These are phyloP conservation scores for Falco cherrug DNA, from an alignment of 2,797 vertebrate genomes.

Conservation along the genomic window DNA sequence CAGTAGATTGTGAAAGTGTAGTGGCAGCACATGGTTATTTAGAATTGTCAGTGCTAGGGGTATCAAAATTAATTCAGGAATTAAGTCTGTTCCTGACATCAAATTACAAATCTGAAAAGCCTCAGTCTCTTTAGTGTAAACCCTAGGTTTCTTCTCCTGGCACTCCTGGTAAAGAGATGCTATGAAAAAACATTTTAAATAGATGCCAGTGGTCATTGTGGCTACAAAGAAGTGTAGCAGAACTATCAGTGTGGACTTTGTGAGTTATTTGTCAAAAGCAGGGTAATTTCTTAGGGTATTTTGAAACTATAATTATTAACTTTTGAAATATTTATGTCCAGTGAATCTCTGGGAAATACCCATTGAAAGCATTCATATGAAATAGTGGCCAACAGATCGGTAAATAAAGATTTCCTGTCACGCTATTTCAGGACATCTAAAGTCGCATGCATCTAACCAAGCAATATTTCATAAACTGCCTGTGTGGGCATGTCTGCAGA, in stretches of 20 bases:
- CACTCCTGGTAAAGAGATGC: neutral
- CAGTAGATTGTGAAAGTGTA: neutral
- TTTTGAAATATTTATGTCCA: conserved; percentile 29
- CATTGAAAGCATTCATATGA: neutral
- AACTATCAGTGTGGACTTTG: neutral
- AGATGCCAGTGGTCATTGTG: neutral
- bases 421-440: neutral
- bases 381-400: neutral
- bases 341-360: neutral
- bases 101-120: neutral
- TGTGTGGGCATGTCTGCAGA: neutral
- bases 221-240: neutral
- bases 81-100: neutral
- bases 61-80: neutral
- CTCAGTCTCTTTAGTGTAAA: neutral
- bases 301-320: conserved; percentile 25
- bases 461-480: neutral
- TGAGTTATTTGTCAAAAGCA: neutral
- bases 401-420: conserved; percentile 19
- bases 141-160: neutral
- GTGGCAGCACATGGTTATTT: neutral
- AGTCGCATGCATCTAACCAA: neutral
- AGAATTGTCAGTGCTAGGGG: neutral
- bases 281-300: neutral
- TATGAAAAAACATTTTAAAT: conserved; percentile 21